Percentiles rank a stretch among this genome's conserved stretches.
These are phyloP conservation scores for Limnothrissa miodon DNA, from an alignment of 2,113 vertebrate genomes.

Conservation along the genomic window DNA sequence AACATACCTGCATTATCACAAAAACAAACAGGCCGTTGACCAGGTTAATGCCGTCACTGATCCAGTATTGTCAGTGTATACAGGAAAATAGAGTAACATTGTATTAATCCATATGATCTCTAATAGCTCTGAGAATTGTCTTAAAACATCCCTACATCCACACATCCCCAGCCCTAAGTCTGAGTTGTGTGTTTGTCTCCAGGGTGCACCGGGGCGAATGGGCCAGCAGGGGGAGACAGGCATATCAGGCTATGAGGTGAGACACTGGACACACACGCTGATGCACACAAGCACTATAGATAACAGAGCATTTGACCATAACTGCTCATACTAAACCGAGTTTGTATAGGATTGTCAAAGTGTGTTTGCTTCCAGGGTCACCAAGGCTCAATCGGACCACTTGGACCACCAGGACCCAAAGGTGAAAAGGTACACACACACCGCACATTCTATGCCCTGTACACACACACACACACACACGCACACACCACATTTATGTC, in stretches of 20 bases:
- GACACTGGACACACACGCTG: constrained; percentile 11
- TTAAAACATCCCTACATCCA: background rate
- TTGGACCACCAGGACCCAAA: constrained; percentile 87
- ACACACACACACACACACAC: too few relatives aligned
- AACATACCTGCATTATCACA: too few relatives aligned
- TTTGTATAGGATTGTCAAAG: constrained; percentile 7
- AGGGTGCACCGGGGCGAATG: constrained; percentile 94
- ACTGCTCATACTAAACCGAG: background rate
- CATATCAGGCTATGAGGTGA: constrained; percentile 89
- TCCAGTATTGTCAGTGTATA: background rate
- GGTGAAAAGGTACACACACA: constrained; percentile 87
- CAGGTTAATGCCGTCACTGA: background rate
- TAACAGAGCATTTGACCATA: background rate
- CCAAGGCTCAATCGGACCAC: constrained; percentile 79
- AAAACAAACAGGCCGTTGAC: background rate
- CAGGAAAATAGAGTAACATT: background rate
- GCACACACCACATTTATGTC: too few relatives aligned
- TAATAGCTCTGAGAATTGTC: background rate
- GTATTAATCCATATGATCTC: background rate
- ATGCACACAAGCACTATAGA: background rate
- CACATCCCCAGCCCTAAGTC: background rate
- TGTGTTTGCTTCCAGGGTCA: constrained; percentile 79
- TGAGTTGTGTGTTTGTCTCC: background rate
- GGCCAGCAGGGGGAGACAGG: constrained; percentile 91
- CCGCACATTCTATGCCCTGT: constrained; percentile 27